Base-by-base conservation (phyloP, 2,797 vertebrate genomes). In the Lepilemur ruficaudatus region DNA sequence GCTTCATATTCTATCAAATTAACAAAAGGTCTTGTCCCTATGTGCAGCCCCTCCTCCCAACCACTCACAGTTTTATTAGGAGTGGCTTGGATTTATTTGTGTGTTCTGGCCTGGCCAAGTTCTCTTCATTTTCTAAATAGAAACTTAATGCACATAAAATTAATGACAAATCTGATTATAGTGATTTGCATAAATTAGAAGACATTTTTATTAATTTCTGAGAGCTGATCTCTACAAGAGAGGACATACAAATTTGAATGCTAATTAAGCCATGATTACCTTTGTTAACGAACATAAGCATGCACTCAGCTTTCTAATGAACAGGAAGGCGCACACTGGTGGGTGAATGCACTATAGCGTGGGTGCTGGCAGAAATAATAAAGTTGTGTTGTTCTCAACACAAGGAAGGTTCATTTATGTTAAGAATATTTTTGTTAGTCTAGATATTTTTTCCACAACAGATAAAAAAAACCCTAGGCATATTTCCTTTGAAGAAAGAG, bases 101-200 rank as follows among this genome's bases (percentile, higher is more conserved):
- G 63, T 96, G 67, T 89, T 98, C 98, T 96, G 95, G 93, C 80
- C 78, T 97, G 94, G 93, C 79, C 43, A 2, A 4, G 94, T 95
- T 97, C 87, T 76, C 43, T 93, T 98, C 76, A 93, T 98, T 98
- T 98, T 98, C 86, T 97, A 98, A 98, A 98, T 98, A 97, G 92
- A 96, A 98, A 97, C 43, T 82, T 93, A 97, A 96, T 98, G 93
- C 86, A 89, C 57, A 79, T 97, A 97, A 98, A 98, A 98, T 98
- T 98, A 98, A 98, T 63, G 75, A 96, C 91, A 98, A 98, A 98
- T 98, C 97, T 98, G 97, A 98, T 98, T 98, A 98, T 96, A 83
- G 88, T 86, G 91, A 98, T 98, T 98, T 98, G 96, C 97, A 98
- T 98, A 95, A 98, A 98, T 98, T 98, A 98, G 87, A 98, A 98